Percentiles rank a stretch among this genome's conserved stretches.
Evolutionary conservation across 2,888 invertebrate species (phyloP).

Genomic region (Noctua fimbriata): DNA sequence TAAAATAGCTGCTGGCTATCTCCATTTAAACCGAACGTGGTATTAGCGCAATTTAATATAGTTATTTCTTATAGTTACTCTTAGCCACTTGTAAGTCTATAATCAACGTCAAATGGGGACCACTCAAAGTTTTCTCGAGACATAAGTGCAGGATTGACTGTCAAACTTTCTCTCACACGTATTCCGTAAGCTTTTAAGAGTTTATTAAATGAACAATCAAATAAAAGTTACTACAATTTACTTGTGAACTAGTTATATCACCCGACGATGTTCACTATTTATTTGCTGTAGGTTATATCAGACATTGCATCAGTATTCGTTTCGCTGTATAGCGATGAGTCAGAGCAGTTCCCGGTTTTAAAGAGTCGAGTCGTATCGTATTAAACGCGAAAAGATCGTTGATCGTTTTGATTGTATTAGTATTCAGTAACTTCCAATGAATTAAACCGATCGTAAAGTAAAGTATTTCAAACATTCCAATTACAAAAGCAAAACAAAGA

Average conservation of each 20-base stretch:
- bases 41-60: not conserved
- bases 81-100: conserved; percentile 15
- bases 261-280: not conserved
- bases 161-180: conserved; percentile 39
- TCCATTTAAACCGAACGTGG: not conserved
- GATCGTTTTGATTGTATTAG: not conserved
- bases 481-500: conserved; percentile 18
- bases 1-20: not conserved
- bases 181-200: conserved; percentile 30
- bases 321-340: not conserved
- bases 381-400: not conserved
- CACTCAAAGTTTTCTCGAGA: conserved; percentile 24
- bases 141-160: conserved; percentile 27
- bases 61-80: not conserved
- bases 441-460: not conserved
- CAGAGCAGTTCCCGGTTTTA: conserved; percentile 24
- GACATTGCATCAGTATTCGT: not conserved
- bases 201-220: conserved; percentile 25
- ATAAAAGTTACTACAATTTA: conserved; percentile 6
- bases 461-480: not conserved
- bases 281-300: conserved; percentile 1
- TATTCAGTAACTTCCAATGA: not conserved
- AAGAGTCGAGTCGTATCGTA: not conserved
- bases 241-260: conserved; percentile 19
- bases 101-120: conserved; percentile 32